Base-by-base conservation (phyloP, 1,140 invertebrate genomes). In the Ditylenchus dipsaci region DNA sequence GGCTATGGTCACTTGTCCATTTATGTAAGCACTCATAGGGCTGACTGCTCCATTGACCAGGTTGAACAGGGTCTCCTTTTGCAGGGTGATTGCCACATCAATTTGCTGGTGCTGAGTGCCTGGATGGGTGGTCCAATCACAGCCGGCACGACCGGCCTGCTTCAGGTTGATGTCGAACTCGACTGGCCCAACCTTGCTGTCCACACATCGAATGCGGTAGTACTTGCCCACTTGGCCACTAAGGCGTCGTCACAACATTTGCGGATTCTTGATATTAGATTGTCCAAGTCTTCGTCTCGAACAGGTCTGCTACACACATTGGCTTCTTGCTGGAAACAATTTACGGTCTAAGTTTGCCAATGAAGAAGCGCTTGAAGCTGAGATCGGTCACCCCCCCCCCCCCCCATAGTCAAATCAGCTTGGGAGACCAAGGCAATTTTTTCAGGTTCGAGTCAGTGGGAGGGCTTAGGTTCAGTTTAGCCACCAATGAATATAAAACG, bases 11-110 rank as follows among this genome's bases (percentile, higher is more conserved):
- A 76, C 76, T 21, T 42, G 38, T 30, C 75, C 75, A 45, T 76
- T 70, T 33, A 76, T 26, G 57, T 76, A 76, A 27, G 76, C 75
- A 38, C 19, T 61, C 53, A 74, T 47, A 29, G 76, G 65, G 15
- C 72, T 56, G 13, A 79, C 1, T 17, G 66, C 29, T 19, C 67
- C 74, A 49, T 65, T 59, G 13, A 78, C 38, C 15, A 76, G 29
- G n/a, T 53, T 29, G n/a, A 72, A 23, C 19, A 70, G 11, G 15
- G 68, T 70, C 27, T 33, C 17, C 53, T 68, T 70, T 0, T 56
- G 27, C 15, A 70, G 26, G 7, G 58, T 68, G 45, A 70, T 71
- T 8, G 42, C 49, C 9, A 68, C 68, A 29, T 68, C 65, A 59
- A 42, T 27, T 3, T 61, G 45, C 27, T 42, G 19, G 1, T 19